Evolutionary conservation across 2,888 invertebrate genomes (phyloP), one percentile per base, ranked within the genome.

Genomic region (Papilio gigon): DNA sequence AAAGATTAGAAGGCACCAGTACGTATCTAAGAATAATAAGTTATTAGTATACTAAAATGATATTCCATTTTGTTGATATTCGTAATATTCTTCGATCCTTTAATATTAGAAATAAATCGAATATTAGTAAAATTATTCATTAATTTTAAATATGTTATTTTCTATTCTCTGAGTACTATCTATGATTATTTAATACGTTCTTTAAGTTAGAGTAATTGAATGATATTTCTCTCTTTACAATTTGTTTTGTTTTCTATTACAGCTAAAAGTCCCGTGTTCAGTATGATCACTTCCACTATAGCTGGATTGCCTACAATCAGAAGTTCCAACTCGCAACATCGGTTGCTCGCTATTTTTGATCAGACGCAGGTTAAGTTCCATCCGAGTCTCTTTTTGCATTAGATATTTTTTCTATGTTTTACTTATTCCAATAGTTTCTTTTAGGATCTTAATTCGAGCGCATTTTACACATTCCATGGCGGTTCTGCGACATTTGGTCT

Each of bases 191-290:
- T n/a, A n/a, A n/a, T n/a, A n/a, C n/a, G n/a, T n/a, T n/a, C n/a
- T n/a, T n/a, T n/a, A n/a, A n/a, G n/a, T n/a, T n/a, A n/a, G n/a
- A n/a, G n/a, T n/a, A n/a, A n/a, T n/a, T n/a, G n/a, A n/a, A n/a
- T n/a, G n/a, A n/a, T n/a, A n/a, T n/a, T n/a, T n/a, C n/a, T n/a
- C n/a, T n/a, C n/a, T n/a, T n/a, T n/a, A 47, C 22, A 44, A 20
- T 20, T 9, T 2, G 20, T n/a, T n/a, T 67, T n/a, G 61, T 62
- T 56, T 64, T 70, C 71, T 63, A 68, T 70, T 78, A 66, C 87
- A 96, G 96, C 95, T 22, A 94, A 95, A 72, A 96, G 96, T 79
- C 97, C 97, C 0, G 95, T 97, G 1, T 96, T 96, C 80, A 94
- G 96, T 6, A 96, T 96, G 88, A 90, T 97, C 33, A 95, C 94